Evolutionary conservation across 2,888 invertebrate genomes (phyloP).

Genomic region (Synergus umbraculus): DNA sequence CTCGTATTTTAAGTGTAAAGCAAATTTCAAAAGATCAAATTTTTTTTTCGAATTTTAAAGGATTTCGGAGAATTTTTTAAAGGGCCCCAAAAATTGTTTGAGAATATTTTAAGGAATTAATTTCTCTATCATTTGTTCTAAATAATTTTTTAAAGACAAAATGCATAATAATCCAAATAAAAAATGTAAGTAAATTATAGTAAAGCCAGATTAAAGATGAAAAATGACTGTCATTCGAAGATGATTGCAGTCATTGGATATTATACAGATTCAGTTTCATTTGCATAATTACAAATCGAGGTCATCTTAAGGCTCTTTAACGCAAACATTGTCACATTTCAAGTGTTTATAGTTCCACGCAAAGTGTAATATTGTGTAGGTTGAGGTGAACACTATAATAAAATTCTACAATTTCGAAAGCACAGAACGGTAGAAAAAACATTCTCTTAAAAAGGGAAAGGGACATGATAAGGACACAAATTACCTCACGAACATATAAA

Average conservation of each 20-base stretch:
- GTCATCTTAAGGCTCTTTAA: neutral
- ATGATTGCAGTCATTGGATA: neutral
- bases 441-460: neutral
- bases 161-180: neutral
- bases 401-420: conserved; percentile 19
- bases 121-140: too few species aligned
- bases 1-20: too few species aligned
- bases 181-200: neutral
- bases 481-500: neutral
- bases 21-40: too few species aligned
- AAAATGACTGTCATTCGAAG: neutral
- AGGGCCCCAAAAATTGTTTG: too few species aligned
- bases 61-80: too few species aligned
- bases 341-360: conserved; percentile 11
- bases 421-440: neutral
- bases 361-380: conserved; percentile 15
- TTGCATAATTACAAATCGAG: conserved; percentile 14
- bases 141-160: too few species aligned
- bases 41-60: too few species aligned
- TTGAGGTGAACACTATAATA: neutral
- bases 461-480: neutral
- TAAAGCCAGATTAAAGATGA: neutral
- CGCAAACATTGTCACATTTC: neutral
- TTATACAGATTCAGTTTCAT: neutral
- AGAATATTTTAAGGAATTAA: too few species aligned